These are phyloP conservation scores for Xanthia togata DNA, from an alignment of 2,888 invertebrate species.

Conservation along the genomic window DNA sequence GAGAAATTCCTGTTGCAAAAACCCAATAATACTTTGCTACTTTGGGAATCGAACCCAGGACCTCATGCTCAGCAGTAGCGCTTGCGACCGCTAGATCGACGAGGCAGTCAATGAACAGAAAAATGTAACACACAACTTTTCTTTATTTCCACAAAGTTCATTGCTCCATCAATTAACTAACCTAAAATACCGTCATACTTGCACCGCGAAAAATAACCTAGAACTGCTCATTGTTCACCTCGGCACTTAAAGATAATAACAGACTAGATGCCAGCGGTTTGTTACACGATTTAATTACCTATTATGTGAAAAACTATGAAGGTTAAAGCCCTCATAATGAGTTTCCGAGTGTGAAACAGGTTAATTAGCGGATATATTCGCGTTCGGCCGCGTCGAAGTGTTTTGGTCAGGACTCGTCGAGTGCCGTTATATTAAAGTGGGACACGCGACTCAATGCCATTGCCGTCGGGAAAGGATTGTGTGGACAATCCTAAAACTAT, in stretches of 20 bases:
- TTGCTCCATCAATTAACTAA: slow-evolving; percentile 37
- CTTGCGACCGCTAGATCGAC: too few species aligned
- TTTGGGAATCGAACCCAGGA: too few species aligned
- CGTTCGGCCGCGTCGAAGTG: slow-evolving; percentile 69
- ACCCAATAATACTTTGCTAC: too few species aligned
- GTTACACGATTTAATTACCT: slow-evolving; percentile 65
- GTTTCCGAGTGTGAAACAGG: slow-evolving; percentile 76
- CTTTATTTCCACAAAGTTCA: slow-evolving; percentile 39
- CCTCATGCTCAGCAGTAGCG: too few species aligned
- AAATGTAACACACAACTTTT: background rate
- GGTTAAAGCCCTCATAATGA: slow-evolving; percentile 77
- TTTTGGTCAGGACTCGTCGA: slow-evolving; percentile 79
- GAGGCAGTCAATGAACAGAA: too few species aligned
- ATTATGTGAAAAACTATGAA: slow-evolving; percentile 71
- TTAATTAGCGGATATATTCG: slow-evolving; percentile 82
- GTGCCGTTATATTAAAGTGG: slow-evolving; percentile 82
- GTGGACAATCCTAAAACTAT: slow-evolving; percentile 61
- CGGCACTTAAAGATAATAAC: slow-evolving; percentile 59
- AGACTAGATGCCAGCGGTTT: slow-evolving; percentile 54
- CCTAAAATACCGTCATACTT: slow-evolving; percentile 48
- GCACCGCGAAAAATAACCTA: slow-evolving; percentile 50
- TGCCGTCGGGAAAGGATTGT: slow-evolving; percentile 66
- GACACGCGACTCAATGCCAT: slow-evolving; percentile 74
- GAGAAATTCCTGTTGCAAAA: too few species aligned
- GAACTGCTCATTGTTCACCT: slow-evolving; percentile 60